Evolutionary conservation across 2,888 invertebrate species (phyloP), one percentile per base, ranked within the genome.

Genomic region (Tiphia femorata): DNA sequence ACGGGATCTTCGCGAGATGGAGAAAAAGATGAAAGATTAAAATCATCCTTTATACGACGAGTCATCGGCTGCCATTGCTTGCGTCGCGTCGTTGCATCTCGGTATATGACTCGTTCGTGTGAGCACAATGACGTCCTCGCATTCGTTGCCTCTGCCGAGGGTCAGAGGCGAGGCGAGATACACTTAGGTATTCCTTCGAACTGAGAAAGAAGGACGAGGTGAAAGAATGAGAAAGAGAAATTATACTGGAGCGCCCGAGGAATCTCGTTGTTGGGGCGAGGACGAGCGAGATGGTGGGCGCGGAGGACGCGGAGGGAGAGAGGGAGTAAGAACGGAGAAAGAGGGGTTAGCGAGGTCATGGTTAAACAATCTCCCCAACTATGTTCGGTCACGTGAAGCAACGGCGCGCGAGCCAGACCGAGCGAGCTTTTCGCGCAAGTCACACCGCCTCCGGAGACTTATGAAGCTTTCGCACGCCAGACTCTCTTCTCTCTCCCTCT

Each of bases 371-470:
- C 21, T 49, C 16, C 20, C 16, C 40, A 20, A 49, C 46, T 46
- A 46, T 19, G 54, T 51, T 54, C 47, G 50, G 60, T 65, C 63
- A 61, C 59, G 53, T 57, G 41, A 59, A 58, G 37, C 50, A 12
- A 16, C 41, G 44, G 27, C 37, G 37, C 47, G 42, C 21, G 20
- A 30, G n/a, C n/a, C n/a, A n/a, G n/a, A n/a, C n/a, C 48, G 21
- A 25, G 21, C 52, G 54, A 61, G 58, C 51, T 61, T 62, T 62
- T 59, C 52, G 49, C 49, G n/a, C n/a, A n/a, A n/a, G n/a, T n/a
- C n/a, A n/a, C n/a, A n/a, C n/a, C n/a, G n/a, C n/a, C n/a, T n/a
- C 27, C n/a, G 19, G 20, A 21, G 29, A 62, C 35, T 42, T 35
- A 46, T 8, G 41, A 25, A 49, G 47, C 44, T 63, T 49, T 43